Evolutionary conservation across 2,888 invertebrate genomes (phyloP).

Genomic region (Dione vanillae): DNA sequence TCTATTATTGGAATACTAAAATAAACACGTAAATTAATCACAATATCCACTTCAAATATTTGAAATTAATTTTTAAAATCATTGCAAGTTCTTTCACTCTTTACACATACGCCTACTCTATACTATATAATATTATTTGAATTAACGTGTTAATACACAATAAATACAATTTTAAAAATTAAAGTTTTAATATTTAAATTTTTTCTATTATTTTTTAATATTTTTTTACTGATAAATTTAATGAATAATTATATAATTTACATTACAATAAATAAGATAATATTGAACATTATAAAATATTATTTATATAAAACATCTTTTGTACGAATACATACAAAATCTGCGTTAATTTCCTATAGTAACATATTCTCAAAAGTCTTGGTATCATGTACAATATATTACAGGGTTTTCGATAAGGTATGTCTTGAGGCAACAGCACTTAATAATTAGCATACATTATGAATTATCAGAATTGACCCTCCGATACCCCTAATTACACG

Average conservation of each 20-base stretch:
- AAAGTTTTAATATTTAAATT: too few relatives aligned
- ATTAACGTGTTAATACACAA: too few relatives aligned
- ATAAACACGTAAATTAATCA: too few relatives aligned
- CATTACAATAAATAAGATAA: not conserved
- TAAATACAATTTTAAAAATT: too few relatives aligned
- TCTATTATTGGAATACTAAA: too few relatives aligned
- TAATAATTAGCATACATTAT: constrained; percentile 83
- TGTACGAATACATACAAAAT: too few relatives aligned
- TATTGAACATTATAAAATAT: not conserved
- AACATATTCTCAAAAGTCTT: not conserved
- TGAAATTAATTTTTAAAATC: too few relatives aligned
- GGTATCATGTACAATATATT: constrained; percentile 33
- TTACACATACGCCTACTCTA: too few relatives aligned
- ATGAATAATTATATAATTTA: not conserved
- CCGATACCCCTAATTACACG: constrained; percentile 77
- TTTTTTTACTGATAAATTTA: not conserved
- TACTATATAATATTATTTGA: too few relatives aligned
- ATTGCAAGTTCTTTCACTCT: too few relatives aligned
- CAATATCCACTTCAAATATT: too few relatives aligned
- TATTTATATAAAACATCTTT: not conserved
- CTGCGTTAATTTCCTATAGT: not conserved
- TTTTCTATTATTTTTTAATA: not conserved
- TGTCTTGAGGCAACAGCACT: constrained; percentile 69
- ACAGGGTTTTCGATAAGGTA: constrained; percentile 47
- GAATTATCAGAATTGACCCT: constrained; percentile 81